phyloP scores from a whole-genome alignment of 1,140 invertebrate species.

The Holotrichia oblita region DNA sequence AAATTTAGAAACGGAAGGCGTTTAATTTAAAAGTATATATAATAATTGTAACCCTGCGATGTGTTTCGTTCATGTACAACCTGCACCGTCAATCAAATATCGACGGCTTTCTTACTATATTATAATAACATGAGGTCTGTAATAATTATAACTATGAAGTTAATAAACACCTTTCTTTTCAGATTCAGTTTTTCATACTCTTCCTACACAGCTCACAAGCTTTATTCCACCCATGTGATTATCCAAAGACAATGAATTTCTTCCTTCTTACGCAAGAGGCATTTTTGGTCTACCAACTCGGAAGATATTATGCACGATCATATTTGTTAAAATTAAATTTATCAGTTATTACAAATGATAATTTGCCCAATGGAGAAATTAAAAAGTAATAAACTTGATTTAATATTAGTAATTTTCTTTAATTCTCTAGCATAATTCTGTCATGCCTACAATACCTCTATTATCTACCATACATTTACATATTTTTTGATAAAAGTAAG shows the following conservation, averaged over 20 bases:
- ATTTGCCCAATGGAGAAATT: not conserved
- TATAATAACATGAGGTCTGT: no score
- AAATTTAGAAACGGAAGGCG: no score
- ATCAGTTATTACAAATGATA: not conserved
- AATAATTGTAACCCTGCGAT: no score
- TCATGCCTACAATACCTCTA: no score
- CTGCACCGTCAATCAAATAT: no score
- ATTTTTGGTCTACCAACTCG: slow-evolving; percentile 4
- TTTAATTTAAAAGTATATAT: no score
- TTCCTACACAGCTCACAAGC: slow-evolving; percentile 32
- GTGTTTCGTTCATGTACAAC: no score
- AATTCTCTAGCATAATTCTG: no score
- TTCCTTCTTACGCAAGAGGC: slow-evolving; percentile 9
- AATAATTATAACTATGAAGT: no score
- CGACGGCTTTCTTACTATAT: no score
- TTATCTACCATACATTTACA: no score
- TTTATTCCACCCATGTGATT: slow-evolving; percentile 31
- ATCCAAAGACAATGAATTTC: slow-evolving; percentile 24
- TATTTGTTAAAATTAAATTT: not conserved
- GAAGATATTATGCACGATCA: slow-evolving; percentile 11
- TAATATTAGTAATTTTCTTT: not conserved
- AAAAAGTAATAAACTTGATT: slow-evolving; percentile 8
- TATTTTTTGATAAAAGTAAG: no score
- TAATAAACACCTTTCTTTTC: slow-evolving; percentile 33
- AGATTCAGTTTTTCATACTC: slow-evolving; percentile 36